phyloP scores from a whole-genome alignment of 2,888 invertebrate genomes.

The Drosophila subsilvestris region DNA sequence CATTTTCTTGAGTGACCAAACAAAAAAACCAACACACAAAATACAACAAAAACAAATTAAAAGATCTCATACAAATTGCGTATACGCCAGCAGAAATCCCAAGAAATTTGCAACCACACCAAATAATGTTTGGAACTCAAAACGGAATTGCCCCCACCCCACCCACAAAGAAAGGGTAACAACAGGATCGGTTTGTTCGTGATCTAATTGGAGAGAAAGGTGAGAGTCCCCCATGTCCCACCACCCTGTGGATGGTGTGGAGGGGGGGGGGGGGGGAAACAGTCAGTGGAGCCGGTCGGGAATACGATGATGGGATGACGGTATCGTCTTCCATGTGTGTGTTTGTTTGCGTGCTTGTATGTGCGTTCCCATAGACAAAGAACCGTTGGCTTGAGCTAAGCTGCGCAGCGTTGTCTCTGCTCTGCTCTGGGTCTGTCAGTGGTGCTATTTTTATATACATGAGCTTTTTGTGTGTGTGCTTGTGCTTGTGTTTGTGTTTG shows the following conservation, averaged over 20 bases:
- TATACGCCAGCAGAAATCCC: not conserved
- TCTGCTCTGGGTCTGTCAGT: not conserved
- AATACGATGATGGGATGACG: slow-evolving; percentile 34
- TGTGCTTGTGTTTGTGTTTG: not conserved
- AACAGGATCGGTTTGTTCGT: not conserved
- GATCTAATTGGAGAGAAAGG: not conserved
- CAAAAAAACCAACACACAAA: not conserved
- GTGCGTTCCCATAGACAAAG: slow-evolving; percentile 24
- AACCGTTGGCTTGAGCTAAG: slow-evolving; percentile 4
- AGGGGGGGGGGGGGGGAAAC: no score
- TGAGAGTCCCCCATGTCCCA: not conserved
- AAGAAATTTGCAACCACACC: not conserved
- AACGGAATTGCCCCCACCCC: not conserved
- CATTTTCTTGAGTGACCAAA: slow-evolving; percentile 20
- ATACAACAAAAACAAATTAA: not conserved
- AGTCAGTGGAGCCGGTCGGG: not conserved
- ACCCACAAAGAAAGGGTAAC: not conserved
- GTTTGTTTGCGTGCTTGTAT: not conserved
- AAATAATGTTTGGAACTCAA: not conserved
- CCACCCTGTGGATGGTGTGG: not conserved
- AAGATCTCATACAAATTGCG: slow-evolving; percentile 1
- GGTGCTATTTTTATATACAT: slow-evolving; percentile 26
- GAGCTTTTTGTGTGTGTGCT: not conserved
- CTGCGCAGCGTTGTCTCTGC: not conserved
- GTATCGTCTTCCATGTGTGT: slow-evolving; percentile 1